These are phyloP conservation scores for Lepidurus arcticus DNA, from an alignment of 1,140 invertebrate genomes.

Conservation along the genomic window DNA sequence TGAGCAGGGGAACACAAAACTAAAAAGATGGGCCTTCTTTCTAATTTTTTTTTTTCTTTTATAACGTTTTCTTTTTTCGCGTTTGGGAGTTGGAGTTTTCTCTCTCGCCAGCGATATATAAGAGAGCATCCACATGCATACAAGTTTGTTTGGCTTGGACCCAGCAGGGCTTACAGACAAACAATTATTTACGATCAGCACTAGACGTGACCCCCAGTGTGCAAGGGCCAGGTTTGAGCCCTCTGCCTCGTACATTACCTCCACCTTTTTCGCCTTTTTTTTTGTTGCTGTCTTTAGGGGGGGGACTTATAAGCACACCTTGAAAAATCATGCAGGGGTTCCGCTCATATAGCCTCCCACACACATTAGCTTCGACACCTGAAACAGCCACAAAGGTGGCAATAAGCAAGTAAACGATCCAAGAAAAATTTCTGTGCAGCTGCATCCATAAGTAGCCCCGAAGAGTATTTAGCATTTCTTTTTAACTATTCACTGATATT, in stretches of 20 bases:
- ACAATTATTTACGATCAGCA: constrained; percentile 22
- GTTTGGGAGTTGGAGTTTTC: not conserved
- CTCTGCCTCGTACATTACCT: constrained; percentile 17
- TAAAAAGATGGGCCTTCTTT: not conserved
- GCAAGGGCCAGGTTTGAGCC: constrained; percentile 8
- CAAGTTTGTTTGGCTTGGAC: constrained; percentile 17
- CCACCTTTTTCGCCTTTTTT: constrained; percentile 1
- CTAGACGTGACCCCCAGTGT: constrained; percentile 20
- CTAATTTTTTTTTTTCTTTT: not conserved
- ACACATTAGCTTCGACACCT: constrained; percentile 18
- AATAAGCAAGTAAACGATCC: not conserved
- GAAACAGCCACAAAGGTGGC: constrained; percentile 10
- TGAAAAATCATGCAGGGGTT: constrained; percentile 1
- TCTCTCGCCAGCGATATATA: not conserved
- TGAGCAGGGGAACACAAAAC: not conserved
- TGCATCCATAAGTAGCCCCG: not conserved
- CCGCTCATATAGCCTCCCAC: constrained; percentile 1
- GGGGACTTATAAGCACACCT: not conserved
- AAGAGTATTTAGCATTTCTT: too few relatives aligned
- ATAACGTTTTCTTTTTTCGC: not conserved
- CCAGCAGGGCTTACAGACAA: constrained; percentile 17
- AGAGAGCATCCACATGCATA: constrained; percentile 13
- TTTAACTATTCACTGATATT: not conserved
- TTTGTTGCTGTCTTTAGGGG: not conserved
- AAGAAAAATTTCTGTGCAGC: not conserved